A percentile compares a stretch with the other conserved stretches of the same genome.
These are phyloP conservation scores for Aegotheles bennettii DNA, from an alignment of 2,113 vertebrate genomes.

Conservation along the genomic window DNA sequence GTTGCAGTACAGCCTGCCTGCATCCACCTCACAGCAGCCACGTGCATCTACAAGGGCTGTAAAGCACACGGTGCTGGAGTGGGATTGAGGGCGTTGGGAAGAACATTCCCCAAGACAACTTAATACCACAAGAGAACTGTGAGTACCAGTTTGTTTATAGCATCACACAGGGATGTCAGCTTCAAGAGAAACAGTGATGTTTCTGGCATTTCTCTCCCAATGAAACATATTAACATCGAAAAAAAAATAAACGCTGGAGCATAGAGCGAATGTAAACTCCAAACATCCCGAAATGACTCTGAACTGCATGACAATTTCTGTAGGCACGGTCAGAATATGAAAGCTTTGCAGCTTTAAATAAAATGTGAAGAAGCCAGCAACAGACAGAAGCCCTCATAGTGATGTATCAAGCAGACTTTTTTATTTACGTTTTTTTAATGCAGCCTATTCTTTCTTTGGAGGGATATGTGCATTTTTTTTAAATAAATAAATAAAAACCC, in stretches of 20 bases:
- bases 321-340: neutral
- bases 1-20: neutral
- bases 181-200: neutral
- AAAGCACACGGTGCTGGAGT: fast-evolving
- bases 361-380: neutral
- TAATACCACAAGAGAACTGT: neutral
- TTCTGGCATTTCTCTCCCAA: neutral
- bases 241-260: neutral
- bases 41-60: neutral
- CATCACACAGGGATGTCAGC: neutral
- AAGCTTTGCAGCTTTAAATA: neutral
- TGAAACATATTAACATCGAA: neutral
- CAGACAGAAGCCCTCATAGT: neutral
- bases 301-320: neutral
- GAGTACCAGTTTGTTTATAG: neutral
- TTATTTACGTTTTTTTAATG: neutral
- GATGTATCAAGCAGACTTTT: neutral
- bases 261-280: neutral
- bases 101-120: neutral
- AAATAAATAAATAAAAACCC: neutral
- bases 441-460: neutral
- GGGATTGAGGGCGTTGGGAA: neutral
- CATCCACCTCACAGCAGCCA: neutral
- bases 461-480: neutral
- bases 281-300: neutral